Evolutionary conservation across 1,140 invertebrate species (phyloP).

Genomic region (Trigoniulus corallinus): DNA sequence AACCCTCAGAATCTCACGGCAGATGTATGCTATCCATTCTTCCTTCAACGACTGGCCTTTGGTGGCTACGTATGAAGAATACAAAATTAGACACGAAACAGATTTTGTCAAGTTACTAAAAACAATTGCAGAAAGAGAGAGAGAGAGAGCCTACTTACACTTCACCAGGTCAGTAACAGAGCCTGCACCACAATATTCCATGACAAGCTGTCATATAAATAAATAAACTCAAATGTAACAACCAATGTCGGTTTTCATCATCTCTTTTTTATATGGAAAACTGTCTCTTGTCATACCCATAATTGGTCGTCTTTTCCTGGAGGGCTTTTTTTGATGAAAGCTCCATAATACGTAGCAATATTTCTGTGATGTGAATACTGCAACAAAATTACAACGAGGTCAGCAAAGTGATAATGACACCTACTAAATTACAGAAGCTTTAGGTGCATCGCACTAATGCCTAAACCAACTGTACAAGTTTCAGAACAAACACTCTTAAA

Average conservation of each 20-base stretch:
- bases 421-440: too few relatives aligned
- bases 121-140: constrained; percentile 8
- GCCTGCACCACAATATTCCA: constrained; percentile 99
- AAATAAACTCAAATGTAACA: too few relatives aligned
- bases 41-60: constrained; percentile 96
- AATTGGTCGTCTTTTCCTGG: constrained; percentile 98
- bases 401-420: too few relatives aligned
- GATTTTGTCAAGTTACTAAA: neutral
- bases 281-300: constrained; percentile 42
- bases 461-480: too few relatives aligned
- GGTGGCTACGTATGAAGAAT: constrained; percentile 44
- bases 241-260: constrained; percentile 4
- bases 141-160: constrained; percentile 31
- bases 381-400: constrained; percentile 18
- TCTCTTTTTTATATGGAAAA: neutral
- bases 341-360: constrained; percentile 99
- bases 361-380: constrained; percentile 98
- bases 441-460: too few relatives aligned
- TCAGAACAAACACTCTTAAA: too few relatives aligned
- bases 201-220: constrained; percentile 53
- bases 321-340: constrained; percentile 98
- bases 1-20: constrained; percentile 75
- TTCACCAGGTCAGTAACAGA: constrained; percentile 99
- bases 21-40: constrained; percentile 99
- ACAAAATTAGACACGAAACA: neutral